A percentile compares a stretch with the other conserved stretches of the same genome.
Conservation (phyloP, 1,140 invertebrate species). For the Zaprionus vittiger region DNA sequence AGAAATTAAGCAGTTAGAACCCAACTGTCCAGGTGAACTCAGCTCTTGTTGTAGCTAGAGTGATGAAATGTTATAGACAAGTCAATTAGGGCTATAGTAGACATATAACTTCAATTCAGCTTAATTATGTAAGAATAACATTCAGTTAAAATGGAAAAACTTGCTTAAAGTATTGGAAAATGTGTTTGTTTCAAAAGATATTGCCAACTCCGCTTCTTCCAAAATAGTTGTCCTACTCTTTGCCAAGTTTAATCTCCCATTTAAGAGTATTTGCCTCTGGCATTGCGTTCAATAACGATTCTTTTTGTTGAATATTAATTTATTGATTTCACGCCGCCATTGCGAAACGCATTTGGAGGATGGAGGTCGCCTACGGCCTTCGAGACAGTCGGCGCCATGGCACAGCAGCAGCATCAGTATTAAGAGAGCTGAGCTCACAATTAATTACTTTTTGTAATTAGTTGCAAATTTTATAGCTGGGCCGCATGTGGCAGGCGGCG, state of each 20-base stretch:
- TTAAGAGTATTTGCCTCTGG: background rate
- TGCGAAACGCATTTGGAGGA: slow-evolving; percentile 28
- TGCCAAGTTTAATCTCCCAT: background rate
- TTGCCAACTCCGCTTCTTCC: background rate
- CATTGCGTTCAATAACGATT: background rate
- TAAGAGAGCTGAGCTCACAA: slow-evolving; percentile 62
- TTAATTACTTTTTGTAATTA: slow-evolving; percentile 82
- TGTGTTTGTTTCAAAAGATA: background rate
- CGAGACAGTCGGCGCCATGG: slow-evolving; percentile 44
- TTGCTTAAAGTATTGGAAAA: background rate
- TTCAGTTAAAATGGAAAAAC: background rate
- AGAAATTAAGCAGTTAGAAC: background rate
- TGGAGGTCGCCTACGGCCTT: background rate
- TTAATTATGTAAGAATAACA: background rate
- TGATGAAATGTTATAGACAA: background rate
- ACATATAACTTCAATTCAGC: background rate
- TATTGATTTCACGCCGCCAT: slow-evolving; percentile 72
- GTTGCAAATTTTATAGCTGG: slow-evolving; percentile 61
- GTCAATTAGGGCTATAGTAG: background rate
- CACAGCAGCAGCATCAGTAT: slow-evolving; percentile 30
- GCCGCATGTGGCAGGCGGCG: slow-evolving; percentile 40
- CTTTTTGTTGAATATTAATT: slow-evolving; percentile 59
- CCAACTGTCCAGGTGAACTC: background rate
- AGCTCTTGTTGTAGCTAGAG: background rate
- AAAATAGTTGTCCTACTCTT: background rate